Conservation (phyloP, 2,113 vertebrate species). For the Trogon surrucura region DNA sequence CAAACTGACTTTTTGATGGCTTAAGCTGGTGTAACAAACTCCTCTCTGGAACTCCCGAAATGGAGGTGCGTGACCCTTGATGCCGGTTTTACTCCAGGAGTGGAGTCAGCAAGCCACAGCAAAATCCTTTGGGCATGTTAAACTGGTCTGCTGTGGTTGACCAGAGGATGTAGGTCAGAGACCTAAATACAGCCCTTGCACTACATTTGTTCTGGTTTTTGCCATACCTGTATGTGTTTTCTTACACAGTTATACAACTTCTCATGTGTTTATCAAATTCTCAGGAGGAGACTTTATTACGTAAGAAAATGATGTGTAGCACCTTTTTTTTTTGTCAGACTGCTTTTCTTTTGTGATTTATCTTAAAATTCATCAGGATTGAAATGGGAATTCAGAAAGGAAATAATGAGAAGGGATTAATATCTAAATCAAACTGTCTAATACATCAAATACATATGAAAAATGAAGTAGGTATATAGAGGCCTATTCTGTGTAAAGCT, state of each 20-base stretch:
- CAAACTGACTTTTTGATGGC: neutral
- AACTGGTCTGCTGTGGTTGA: neutral
- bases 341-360: neutral
- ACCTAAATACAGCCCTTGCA: neutral
- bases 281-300: neutral
- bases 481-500: neutral
- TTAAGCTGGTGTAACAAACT: neutral
- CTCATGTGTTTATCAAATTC: neutral
- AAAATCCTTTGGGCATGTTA: neutral
- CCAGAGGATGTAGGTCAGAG: neutral
- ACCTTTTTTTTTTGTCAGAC: fast-evolving
- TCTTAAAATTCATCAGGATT: neutral
- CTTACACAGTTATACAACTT: neutral
- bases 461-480: neutral
- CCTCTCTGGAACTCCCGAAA: neutral
- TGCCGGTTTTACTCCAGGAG: neutral
- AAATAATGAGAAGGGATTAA: neutral
- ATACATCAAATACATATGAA: neutral
- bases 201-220: neutral
- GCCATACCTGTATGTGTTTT: neutral
- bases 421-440: neutral
- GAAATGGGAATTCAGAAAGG: neutral
- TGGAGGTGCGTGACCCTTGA: neutral
- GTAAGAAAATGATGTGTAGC: fast-evolving
- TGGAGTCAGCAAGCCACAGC: neutral